A percentile compares a stretch with the other conserved stretches of the same genome.
phyloP scores from a whole-genome alignment of 1,140 invertebrate species.

The Pseudomyrmex cubaensis region DNA sequence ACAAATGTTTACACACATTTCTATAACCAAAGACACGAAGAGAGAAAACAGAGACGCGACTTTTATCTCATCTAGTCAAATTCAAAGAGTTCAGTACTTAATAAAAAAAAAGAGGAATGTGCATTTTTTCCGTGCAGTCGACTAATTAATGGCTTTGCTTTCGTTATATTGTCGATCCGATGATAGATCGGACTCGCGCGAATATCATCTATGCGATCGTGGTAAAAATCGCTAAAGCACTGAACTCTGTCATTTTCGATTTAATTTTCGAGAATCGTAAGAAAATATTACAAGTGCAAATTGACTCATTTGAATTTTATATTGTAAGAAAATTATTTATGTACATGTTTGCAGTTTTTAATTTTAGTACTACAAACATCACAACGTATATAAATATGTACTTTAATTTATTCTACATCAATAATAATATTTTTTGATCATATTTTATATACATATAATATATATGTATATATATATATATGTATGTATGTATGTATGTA shows the following conservation, averaged over 20 bases:
- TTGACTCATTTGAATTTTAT: no score
- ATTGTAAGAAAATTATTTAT: no score
- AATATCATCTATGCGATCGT: conserved; percentile 2
- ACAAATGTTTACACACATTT: conserved; percentile 62
- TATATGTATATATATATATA: no score
- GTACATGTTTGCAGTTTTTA: no score
- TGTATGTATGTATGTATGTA: no score
- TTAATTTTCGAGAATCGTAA: neutral
- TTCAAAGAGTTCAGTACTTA: conserved; percentile 82
- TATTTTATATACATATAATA: neutral
- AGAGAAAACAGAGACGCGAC: conserved; percentile 54
- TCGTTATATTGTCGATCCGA: neutral
- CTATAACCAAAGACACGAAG: conserved; percentile 80
- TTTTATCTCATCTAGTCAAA: conserved; percentile 84
- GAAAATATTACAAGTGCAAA: neutral
- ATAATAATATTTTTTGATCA: conserved; percentile 1
- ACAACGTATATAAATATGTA: neutral
- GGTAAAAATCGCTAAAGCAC: conserved; percentile 27
- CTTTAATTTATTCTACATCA: conserved; percentile 3
- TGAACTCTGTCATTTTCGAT: neutral
- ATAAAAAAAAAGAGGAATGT: conserved; percentile 83
- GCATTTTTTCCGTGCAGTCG: conserved; percentile 77
- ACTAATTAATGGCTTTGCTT: neutral
- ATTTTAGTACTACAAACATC: no score
- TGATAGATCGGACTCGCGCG: neutral